These are phyloP conservation scores for Encarsia formosa DNA, from an alignment of 2,888 invertebrate genomes.

Conservation along the genomic window DNA sequence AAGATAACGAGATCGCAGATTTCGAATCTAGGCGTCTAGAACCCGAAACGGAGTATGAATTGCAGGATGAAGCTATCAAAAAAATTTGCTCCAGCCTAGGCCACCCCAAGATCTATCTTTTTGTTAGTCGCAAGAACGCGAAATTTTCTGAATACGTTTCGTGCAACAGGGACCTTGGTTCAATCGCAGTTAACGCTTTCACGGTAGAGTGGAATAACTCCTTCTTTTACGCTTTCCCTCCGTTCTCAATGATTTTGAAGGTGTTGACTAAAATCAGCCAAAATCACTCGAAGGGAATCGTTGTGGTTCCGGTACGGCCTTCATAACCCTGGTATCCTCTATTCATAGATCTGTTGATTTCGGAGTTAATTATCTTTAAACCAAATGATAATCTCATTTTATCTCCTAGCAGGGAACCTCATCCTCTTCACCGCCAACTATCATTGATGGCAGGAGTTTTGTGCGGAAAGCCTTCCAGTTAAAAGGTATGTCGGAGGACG, in stretches of 20 bases:
- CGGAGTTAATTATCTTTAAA: background rate
- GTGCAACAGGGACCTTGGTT: conserved; percentile 27
- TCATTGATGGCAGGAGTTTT: background rate
- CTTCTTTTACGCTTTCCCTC: conserved; percentile 30
- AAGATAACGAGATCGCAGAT: conserved; percentile 20
- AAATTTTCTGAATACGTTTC: conserved; percentile 25
- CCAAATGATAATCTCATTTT: background rate
- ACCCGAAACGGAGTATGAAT: conserved; percentile 15
- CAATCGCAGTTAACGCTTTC: conserved; percentile 22
- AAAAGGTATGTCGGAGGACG: background rate
- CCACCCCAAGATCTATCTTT: conserved; percentile 23
- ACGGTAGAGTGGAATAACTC: conserved; percentile 21
- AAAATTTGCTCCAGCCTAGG: too few relatives aligned
- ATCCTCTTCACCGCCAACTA: background rate
- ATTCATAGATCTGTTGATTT: background rate
- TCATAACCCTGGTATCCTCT: conserved; percentile 19
- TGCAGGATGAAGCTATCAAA: conserved; percentile 4
- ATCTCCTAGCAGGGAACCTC: background rate
- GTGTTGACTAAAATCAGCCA: conserved; percentile 8
- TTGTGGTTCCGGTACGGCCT: conserved; percentile 21
- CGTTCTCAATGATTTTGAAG: conserved; percentile 28
- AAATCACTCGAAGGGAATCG: conserved; percentile 1
- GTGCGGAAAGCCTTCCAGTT: background rate
- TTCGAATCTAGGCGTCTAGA: conserved; percentile 7
- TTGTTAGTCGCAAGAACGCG: conserved; percentile 23